Conservation (phyloP, 2,797 vertebrate species). For the Cichlasoma orientale region DNA sequence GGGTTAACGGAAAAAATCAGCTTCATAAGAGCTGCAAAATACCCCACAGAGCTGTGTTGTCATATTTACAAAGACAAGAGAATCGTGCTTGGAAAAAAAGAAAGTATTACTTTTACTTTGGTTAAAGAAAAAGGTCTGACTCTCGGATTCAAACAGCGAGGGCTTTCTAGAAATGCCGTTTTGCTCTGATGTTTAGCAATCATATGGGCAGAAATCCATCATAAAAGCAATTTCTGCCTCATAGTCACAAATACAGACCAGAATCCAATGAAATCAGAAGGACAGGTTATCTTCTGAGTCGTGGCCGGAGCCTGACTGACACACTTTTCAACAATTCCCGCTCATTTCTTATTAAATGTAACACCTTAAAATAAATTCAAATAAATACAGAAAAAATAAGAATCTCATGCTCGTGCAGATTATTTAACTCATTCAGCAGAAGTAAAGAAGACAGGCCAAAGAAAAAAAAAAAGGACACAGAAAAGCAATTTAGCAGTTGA, state of each 20-base stretch:
- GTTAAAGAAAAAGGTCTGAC: background rate
- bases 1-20: constrained; percentile 3
- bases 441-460: background rate
- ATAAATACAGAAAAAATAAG: background rate
- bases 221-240: background rate
- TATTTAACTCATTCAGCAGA: background rate
- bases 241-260: background rate
- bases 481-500: too few relatives aligned
- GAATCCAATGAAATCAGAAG: background rate
- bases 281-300: background rate
- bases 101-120: background rate
- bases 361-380: background rate
- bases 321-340: background rate
- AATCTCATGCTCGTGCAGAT: background rate
- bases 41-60: background rate
- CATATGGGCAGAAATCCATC: background rate
- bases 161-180: background rate
- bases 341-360: background rate
- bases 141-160: background rate
- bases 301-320: background rate
- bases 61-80: background rate
- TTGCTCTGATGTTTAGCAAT: background rate
- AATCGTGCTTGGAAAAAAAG: background rate
- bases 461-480: background rate
- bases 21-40: background rate